These are phyloP conservation scores for Xestoiulus laeticollis DNA, from an alignment of 2,888 invertebrate species.

Conservation along the genomic window DNA sequence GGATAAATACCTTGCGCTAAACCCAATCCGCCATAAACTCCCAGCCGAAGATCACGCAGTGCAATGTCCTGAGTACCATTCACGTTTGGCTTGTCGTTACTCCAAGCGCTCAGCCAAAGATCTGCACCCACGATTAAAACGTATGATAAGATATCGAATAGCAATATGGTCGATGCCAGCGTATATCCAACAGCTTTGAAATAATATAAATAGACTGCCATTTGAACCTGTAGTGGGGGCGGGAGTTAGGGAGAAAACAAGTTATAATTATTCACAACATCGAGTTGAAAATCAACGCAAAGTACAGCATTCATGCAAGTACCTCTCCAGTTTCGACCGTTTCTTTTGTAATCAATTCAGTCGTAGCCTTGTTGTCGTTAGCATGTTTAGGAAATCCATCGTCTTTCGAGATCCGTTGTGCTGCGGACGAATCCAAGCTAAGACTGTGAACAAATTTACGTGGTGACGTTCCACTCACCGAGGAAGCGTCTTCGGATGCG, in stretches of 20 bases:
- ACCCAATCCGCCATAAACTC: constrained; percentile 89
- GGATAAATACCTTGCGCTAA: constrained; percentile 72
- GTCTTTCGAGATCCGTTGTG: constrained; percentile 54
- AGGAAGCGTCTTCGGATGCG: constrained; percentile 50
- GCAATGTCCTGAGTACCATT: constrained; percentile 63
- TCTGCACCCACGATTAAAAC: constrained; percentile 85
- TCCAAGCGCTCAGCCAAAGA: constrained; percentile 64
- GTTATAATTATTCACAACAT: not conserved
- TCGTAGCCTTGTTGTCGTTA: constrained; percentile 57
- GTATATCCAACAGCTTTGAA: constrained; percentile 83
- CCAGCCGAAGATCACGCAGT: constrained; percentile 80
- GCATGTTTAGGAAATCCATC: constrained; percentile 51
- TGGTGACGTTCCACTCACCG: not conserved
- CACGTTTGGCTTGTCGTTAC: constrained; percentile 54
- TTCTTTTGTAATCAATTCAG: constrained; percentile 66
- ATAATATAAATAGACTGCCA: constrained; percentile 79
- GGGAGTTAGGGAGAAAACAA: not conserved
- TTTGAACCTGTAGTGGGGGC: constrained; percentile 49
- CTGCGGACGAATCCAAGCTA: constrained; percentile 67
- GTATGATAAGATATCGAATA: constrained; percentile 73
- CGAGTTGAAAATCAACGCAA: not conserved
- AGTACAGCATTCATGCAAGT: constrained; percentile 54
- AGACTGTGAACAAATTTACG: not conserved
- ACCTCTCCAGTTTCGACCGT: constrained; percentile 67
- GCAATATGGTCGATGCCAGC: constrained; percentile 76